Percentiles rank a stretch among this genome's conserved stretches.
These are phyloP conservation scores for Ditylenchus dipsaci DNA, from an alignment of 1,140 invertebrate genomes.

Conservation along the genomic window DNA sequence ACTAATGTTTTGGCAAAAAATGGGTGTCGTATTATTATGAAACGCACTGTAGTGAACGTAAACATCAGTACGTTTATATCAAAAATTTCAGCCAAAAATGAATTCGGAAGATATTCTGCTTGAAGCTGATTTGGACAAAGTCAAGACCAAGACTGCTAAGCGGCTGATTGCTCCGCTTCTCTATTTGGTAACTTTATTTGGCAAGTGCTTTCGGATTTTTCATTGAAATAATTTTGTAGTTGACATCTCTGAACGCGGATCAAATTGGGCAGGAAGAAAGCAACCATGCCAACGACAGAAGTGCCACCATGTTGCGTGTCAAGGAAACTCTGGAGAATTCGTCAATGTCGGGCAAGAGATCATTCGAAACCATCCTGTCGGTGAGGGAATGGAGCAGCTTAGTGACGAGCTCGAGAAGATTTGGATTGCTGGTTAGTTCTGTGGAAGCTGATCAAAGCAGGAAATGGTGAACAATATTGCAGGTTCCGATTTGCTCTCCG, in stretches of 20 bases:
- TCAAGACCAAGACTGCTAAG: conserved; percentile 31
- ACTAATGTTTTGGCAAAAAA: too few species aligned
- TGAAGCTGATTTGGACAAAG: conserved; percentile 24
- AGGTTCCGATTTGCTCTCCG: conserved; percentile 21
- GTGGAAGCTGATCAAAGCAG: not conserved
- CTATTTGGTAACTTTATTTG: conserved; percentile 8
- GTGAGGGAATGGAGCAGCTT: conserved; percentile 22
- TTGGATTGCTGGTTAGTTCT: conserved; percentile 14
- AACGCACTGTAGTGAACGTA: too few species aligned
- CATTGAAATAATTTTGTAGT: too few species aligned
- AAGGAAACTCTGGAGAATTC: conserved; percentile 16
- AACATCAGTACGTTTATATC: too few species aligned
- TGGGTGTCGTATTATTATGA: too few species aligned
- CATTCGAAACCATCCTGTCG: conserved; percentile 18
- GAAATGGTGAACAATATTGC: conserved; percentile 3
- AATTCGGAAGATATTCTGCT: conserved; percentile 4
- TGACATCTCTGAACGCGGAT: too few species aligned
- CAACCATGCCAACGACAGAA: conserved; percentile 7
- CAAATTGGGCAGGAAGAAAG: not conserved
- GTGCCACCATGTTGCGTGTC: conserved; percentile 12
- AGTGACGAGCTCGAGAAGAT: conserved; percentile 21
- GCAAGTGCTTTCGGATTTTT: too few species aligned
- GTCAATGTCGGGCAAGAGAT: conserved; percentile 12
- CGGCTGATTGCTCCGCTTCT: conserved; percentile 25
- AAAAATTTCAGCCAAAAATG: not conserved